These are phyloP conservation scores for Latheticus oryzae DNA, from an alignment of 2,888 invertebrate species.

Conservation along the genomic window DNA sequence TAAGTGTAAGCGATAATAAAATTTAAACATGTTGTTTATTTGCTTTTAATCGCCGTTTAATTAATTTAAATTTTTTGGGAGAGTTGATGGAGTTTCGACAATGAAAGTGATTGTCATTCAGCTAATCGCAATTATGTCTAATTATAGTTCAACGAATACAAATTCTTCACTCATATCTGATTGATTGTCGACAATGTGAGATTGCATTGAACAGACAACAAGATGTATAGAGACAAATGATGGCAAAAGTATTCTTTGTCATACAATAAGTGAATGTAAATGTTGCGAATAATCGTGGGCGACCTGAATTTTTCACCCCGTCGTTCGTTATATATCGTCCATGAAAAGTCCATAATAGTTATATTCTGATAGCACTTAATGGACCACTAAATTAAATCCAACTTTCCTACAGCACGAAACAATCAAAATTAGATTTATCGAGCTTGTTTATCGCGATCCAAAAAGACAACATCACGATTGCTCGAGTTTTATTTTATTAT, in stretches of 20 bases:
- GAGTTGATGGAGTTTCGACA: too few species aligned
- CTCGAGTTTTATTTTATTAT: conserved; percentile 22
- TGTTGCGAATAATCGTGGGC: too few species aligned
- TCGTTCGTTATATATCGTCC: conserved; percentile 16
- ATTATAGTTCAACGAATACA: conserved; percentile 6
- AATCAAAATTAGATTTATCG: conserved; percentile 53
- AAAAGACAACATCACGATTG: conserved; percentile 49
- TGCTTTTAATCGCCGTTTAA: too few species aligned
- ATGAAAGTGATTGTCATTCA: too few species aligned
- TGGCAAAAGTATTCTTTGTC: conserved; percentile 5
- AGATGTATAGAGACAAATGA: conserved; percentile 17
- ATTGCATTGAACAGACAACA: conserved; percentile 10
- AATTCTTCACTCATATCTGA: conserved; percentile 15
- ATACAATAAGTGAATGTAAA: conserved; percentile 18
- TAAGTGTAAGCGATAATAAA: too few species aligned
- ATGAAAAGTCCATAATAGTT: conserved; percentile 28
- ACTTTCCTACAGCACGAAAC: conserved; percentile 42
- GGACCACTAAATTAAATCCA: conserved; percentile 38
- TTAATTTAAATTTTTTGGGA: too few species aligned
- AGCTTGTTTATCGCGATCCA: conserved; percentile 48
- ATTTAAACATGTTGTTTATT: too few species aligned
- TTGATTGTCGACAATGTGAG: conserved; percentile 11
- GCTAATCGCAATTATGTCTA: conserved; percentile 8
- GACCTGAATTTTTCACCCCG: conserved; percentile 33
- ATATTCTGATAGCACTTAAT: conserved; percentile 33